phyloP scores from a whole-genome alignment of 2,888 invertebrate genomes.

The Tenthredo notha region DNA sequence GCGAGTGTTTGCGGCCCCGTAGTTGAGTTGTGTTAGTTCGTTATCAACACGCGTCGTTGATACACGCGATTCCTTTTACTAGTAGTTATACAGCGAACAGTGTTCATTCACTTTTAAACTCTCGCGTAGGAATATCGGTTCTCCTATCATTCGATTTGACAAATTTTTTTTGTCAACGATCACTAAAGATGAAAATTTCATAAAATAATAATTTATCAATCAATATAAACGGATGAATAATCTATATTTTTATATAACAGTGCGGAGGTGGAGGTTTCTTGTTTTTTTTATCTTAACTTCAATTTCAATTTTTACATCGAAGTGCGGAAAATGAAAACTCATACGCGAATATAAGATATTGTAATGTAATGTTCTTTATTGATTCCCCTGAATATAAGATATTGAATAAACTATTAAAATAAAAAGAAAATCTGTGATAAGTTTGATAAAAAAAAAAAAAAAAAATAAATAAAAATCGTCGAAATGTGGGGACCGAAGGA shows the following conservation, averaged over 20 bases:
- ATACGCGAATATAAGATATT: not conserved
- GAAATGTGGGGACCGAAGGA: slow-evolving; percentile 62
- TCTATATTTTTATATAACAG: not conserved
- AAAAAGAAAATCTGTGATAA: not conserved
- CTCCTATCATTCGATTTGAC: not conserved
- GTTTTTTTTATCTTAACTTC: too few species aligned
- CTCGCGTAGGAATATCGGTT: not conserved
- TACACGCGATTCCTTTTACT: not conserved
- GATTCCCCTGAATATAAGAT: too few species aligned
- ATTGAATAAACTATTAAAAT: not conserved
- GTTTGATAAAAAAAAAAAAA: not conserved
- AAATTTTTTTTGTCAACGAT: too few species aligned
- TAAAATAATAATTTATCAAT: not conserved
- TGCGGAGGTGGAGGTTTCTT: not conserved
- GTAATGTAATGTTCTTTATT: too few species aligned
- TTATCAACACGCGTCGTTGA: not conserved
- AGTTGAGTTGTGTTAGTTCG: not conserved
- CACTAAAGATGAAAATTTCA: too few species aligned
- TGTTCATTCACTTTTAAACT: not conserved
- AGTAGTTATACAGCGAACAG: not conserved
- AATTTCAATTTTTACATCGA: not conserved
- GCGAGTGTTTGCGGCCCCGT: slow-evolving; percentile 11
- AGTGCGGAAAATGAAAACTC: not conserved
- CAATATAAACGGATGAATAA: not conserved
- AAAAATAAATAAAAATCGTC: not conserved